Percentiles rank a stretch among this genome's conserved stretches.
Evolutionary conservation across 2,113 vertebrate species (phyloP).

Genomic region (Motacilla alba): DNA sequence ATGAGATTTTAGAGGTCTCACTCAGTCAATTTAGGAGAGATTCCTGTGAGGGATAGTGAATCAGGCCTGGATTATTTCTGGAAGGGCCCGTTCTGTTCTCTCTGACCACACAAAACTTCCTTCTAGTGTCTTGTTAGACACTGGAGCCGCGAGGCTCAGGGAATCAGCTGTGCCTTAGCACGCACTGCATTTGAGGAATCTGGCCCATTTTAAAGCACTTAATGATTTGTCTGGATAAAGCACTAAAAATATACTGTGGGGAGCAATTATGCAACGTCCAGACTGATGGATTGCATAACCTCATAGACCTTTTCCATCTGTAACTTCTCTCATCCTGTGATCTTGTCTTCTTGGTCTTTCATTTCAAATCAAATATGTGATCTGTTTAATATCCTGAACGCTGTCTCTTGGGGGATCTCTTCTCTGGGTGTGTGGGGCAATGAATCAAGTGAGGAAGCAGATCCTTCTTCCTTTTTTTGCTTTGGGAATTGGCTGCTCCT

Average conservation of each 20-base stretch:
- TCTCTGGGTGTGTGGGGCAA: neutral
- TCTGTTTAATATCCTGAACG: neutral
- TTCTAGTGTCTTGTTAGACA: neutral
- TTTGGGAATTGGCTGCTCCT: neutral
- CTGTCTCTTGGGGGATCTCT: neutral
- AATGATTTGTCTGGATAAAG: slow-evolving; percentile 67
- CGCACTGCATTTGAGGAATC: slow-evolving; percentile 43
- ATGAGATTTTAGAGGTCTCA: neutral
- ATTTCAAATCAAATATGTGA: slow-evolving; percentile 26
- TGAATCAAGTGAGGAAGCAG: neutral
- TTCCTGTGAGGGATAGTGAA: neutral
- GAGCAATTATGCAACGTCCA: slow-evolving; percentile 62
- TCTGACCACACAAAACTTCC: neutral
- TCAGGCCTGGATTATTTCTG: neutral
- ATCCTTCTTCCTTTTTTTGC: neutral
- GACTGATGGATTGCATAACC: slow-evolving; percentile 67
- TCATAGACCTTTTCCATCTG: slow-evolving; percentile 56
- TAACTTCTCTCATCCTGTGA: slow-evolving; percentile 42
- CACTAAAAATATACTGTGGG: slow-evolving; percentile 63
- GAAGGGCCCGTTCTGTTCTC: neutral
- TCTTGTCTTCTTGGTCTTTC: slow-evolving; percentile 43
- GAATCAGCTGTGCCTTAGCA: slow-evolving; percentile 53
- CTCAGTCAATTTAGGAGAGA: neutral
- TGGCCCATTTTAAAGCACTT: slow-evolving; percentile 61
- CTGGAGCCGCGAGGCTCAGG: neutral